Evolutionary conservation across 2,888 invertebrate species (phyloP), one percentile per base, ranked within the genome.

Genomic region (Drosophila dives): DNA sequence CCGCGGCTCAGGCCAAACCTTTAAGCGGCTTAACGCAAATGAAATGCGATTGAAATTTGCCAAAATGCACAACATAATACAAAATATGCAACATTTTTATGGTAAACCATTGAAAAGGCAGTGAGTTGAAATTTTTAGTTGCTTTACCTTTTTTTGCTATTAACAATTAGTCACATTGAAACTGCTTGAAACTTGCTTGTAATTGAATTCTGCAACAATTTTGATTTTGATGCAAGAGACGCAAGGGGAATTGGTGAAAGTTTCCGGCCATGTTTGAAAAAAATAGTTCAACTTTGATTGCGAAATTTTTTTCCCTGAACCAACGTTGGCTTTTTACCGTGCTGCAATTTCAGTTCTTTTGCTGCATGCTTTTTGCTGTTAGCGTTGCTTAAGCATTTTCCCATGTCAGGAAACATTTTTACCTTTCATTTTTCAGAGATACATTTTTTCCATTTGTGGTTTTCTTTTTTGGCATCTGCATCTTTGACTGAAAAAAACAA

Each of bases 21-120:
- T 90, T 90, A 85, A 85, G 90, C 87, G 67, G 90, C 87, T 85
- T 90, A 90, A 33, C 42, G 33, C 54, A 90, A 81, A 72, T 82
- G 68, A 58, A 83, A 86, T 64, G 64, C 81, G 70, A 89, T 90
- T 85, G 85, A 90, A 85, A 86, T 64, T 80, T 75, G 68, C 59
- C 23, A 55, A 80, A 61, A 64, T 51, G 38, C 55, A 33, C 20
- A 49, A 23, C 23, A 45, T 23, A 17, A 48, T 3, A 3, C 7
- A 53, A 59, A 36, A 64, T 11, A 55, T 23, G 26, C 54, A 64
- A 72, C n/a, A 40, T 42, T 59, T 63, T 62, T 26, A 65, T 26
- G 59, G 29, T 20, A 49, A 33, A 12, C 55, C 45, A 45, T 53
- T 10, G 11, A 48, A 32, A 36, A 32, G 20, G 20, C 15, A 56